Conservation (phyloP, 2,797 vertebrate species). For the Mallotus villosus region DNA sequence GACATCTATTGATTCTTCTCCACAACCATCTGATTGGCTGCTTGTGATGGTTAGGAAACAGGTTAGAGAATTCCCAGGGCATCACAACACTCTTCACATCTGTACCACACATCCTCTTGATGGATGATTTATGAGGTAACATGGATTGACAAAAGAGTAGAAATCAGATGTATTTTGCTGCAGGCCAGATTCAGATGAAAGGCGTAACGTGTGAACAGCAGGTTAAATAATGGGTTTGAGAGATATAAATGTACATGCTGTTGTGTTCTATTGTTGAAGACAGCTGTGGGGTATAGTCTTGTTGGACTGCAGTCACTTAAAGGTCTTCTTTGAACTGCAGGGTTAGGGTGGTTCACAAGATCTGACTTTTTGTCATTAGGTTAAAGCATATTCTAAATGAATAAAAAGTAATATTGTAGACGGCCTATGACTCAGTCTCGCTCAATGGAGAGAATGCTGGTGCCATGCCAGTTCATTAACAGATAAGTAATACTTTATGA, state of each 20-base stretch:
- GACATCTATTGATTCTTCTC: background rate
- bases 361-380: no score
- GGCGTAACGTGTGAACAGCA: slow-evolving; percentile 19
- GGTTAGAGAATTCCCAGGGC: slow-evolving; percentile 3
- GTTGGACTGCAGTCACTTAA: no score
- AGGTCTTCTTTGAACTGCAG: no score
- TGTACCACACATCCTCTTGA: slow-evolving; percentile 30
- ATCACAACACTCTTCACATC: slow-evolving; percentile 18
- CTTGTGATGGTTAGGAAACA: background rate
- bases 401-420: no score
- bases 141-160: background rate
- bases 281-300: no score
- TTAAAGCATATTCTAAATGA: no score
- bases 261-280: background rate
- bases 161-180: background rate
- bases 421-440: no score
- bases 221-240: background rate
- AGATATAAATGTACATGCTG: background rate
- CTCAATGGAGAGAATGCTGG: no score
- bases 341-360: no score
- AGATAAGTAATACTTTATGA: background rate
- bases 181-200: slow-evolving; percentile 39
- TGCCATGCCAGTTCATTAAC: no score
- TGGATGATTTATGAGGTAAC: slow-evolving; percentile 32
- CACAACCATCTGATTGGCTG: background rate